Evolutionary conservation across 2,797 vertebrate species (phyloP), one percentile per base, ranked within the genome.

Genomic region (Lepidocolaptes lacrymiger): DNA sequence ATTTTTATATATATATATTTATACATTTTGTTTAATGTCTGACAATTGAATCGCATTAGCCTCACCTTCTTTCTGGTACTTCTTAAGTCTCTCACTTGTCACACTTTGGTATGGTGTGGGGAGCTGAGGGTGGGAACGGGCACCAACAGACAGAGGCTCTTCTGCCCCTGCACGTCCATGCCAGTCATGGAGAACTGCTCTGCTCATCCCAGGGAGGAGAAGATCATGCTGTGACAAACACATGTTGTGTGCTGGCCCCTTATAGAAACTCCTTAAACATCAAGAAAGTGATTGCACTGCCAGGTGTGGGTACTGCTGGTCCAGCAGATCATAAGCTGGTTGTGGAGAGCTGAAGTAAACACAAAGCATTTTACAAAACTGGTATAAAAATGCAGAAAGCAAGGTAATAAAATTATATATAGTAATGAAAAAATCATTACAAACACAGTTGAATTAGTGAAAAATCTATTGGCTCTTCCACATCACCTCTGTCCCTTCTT

Each of bases 151-250:
- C 21, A 16, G 32, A 58, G 17, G 39, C 77, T n/a, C 17, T 64
- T 59, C 52, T 80, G 30, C 9, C 5, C 15, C 32, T 51, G 7
- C 9, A 14, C 2, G 28, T 34, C 36, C 10, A 1, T 0, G 1
- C 8, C 32, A 92, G 32, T 43, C 7, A 2, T 46, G 48, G 34
- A 83, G 28, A 92, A 20, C 39, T 16, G 7, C 22, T 84, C 27
- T 72, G 34, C 41, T 76, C 32, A 51, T 61, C 18, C 16, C 28
- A 34, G 12, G 16, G 12, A 64, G 10, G 12, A 71, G 39, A 88
- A 72, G 37, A 37, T 37, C 11, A 37, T 37, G 37, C 87, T 69
- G 39, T 51, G 44, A 82, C 28, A 9, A 91, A 39, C 20, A 39
- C 0, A 0, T 18, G 4, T 16, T 41, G 11, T 44, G 44, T 63